phyloP scores from a whole-genome alignment of 2,113 vertebrate species.

The Odocoileus virginianus region DNA sequence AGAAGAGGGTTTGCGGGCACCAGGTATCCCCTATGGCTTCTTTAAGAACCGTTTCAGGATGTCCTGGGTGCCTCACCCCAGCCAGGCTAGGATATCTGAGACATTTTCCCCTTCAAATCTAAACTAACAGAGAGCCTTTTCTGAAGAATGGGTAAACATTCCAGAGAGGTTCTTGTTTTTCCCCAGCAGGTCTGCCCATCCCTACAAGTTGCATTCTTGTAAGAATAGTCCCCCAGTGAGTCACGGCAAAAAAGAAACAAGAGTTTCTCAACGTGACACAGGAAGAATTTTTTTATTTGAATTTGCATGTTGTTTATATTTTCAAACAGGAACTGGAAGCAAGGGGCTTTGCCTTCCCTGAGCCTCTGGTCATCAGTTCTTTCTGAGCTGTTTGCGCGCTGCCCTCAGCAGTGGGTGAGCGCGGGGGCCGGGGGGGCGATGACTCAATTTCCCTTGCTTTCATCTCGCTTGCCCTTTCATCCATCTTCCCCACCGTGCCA shows the following conservation, averaged over 20 bases:
- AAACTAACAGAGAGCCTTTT: background rate
- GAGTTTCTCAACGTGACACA: constrained; percentile 68
- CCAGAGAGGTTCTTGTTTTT: constrained; percentile 60
- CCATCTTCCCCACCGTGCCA: constrained; percentile 34
- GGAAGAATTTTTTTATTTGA: constrained; percentile 64
- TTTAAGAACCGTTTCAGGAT: background rate
- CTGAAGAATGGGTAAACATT: constrained; percentile 62
- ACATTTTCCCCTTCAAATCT: background rate
- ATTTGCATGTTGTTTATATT: constrained; percentile 74
- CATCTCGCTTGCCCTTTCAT: constrained; percentile 57
- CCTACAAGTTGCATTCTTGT: constrained; percentile 69
- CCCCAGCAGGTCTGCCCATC: constrained; percentile 68
- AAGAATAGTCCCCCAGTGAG: constrained; percentile 65
- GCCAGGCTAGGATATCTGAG: background rate
- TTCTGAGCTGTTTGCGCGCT: background rate
- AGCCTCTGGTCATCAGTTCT: constrained; percentile 21
- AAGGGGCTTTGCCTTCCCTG: constrained; percentile 38
- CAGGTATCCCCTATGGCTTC: background rate
- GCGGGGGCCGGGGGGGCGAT: background rate
- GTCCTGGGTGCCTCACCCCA: background rate
- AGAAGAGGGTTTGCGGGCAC: background rate
- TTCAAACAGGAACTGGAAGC: constrained; percentile 53
- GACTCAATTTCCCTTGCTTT: constrained; percentile 65
- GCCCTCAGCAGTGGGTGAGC: constrained; percentile 15
- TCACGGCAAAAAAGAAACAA: constrained; percentile 66